Evolutionary conservation across 2,113 vertebrate species (phyloP), one percentile per base, ranked within the genome.

Genomic region (Notothenia rossii): DNA sequence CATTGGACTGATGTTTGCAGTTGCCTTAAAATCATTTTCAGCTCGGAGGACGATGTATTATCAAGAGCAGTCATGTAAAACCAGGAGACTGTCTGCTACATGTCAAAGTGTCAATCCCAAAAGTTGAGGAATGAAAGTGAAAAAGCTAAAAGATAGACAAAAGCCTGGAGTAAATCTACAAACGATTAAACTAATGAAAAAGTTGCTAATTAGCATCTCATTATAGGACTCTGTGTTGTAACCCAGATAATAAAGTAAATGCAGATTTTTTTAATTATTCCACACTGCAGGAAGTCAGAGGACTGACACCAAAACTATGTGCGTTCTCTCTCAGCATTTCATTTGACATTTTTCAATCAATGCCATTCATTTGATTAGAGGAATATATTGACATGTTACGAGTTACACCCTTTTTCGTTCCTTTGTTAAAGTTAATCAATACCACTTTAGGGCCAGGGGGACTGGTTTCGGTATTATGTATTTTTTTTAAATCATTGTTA

Each of bases 141-240:
- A 78, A 84, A 87, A 77, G 75, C 29, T n/a, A 72, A 84, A 87
- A 88, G 75, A 79, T 55, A 77, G 80, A 79, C 72, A 82, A 51
- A 71, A 65, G 72, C 68, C 62, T 55, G 20, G 77, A 86, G 79
- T 76, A 73, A 91, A 87, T 88, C 87, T 81, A 69, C 77, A 82
- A 82, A 65, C 88, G 85, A 93, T 90, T 89, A 77, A 78, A 85
- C 78, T 84, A 84, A 89, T 88, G 83, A 87, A 82, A 89, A 88
- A 82, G 77, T 86, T 71, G 71, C 71, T 88, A 92, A 91, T 92
- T 93, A 88, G 86, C 86, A 88, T 92, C 87, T 91, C 85, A 91
- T 91, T 89, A 86, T 62, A 84, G 67, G 62, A 81, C 78, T 40
- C 25, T 76, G 72, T 53, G 61, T 74, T 84, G 83, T 89, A 86